Evolutionary conservation across 2,113 vertebrate species (phyloP).

Genomic region (Nyctereutes procyonoides): DNA sequence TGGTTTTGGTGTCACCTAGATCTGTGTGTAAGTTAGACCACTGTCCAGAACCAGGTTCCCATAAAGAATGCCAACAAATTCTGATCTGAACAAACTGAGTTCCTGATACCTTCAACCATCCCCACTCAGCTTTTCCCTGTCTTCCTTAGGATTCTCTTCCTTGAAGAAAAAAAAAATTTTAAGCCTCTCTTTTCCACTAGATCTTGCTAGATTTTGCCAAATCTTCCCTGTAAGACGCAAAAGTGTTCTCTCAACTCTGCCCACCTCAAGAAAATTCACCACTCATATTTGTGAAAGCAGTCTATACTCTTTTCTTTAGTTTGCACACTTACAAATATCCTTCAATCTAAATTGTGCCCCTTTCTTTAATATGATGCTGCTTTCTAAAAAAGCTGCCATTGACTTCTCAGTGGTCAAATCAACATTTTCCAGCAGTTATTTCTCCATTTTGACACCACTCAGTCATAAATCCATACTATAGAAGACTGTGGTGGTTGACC

Average conservation of each 20-base stretch:
- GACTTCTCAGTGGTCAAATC: neutral
- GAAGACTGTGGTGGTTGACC: rapidly evolving
- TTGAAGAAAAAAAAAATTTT: neutral
- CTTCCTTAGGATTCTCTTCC: neutral
- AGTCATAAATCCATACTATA: no score
- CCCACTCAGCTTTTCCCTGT: neutral
- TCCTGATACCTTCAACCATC: neutral
- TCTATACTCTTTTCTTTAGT: neutral
- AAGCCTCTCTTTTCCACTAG: neutral
- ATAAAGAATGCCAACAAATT: neutral
- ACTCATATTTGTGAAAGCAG: neutral
- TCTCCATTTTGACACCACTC: neutral
- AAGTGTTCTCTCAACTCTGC: neutral
- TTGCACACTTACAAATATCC: neutral
- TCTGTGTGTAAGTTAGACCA: neutral
- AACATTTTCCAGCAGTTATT: neutral
- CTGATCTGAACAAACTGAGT: neutral
- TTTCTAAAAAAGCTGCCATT: neutral
- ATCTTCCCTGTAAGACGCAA: neutral
- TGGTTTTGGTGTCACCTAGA: neutral
- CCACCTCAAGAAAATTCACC: neutral
- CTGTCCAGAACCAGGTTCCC: neutral
- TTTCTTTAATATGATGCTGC: neutral
- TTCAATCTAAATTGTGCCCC: neutral
- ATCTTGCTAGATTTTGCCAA: neutral